phyloP scores from a whole-genome alignment of 1,140 invertebrate species.

The Leptoteleia sp. region DNA sequence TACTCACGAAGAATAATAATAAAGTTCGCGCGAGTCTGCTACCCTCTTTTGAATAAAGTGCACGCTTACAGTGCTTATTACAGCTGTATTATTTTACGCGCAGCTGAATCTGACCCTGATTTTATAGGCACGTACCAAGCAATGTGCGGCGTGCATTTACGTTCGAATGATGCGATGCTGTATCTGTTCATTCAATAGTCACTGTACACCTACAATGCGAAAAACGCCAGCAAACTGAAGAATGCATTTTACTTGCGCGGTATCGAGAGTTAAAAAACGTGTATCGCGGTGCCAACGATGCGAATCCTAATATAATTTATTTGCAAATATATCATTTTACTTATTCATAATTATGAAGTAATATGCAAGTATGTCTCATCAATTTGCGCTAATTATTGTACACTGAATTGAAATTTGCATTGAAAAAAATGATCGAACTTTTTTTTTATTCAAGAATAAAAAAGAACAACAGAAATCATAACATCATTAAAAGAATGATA shows the following conservation, averaged over 20 bases:
- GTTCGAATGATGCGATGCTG: conserved; percentile 50
- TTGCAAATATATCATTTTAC: too few relatives aligned
- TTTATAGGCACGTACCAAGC: conserved; percentile 67
- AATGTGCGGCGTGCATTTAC: conserved; percentile 43
- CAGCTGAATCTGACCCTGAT: conserved; percentile 67
- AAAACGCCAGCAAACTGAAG: conserved; percentile 30
- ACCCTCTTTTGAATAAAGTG: conserved; percentile 64
- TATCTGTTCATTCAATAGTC: conserved; percentile 53
- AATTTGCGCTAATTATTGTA: too few relatives aligned
- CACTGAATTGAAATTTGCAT: too few relatives aligned
- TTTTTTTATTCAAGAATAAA: too few relatives aligned
- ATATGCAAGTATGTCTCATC: too few relatives aligned
- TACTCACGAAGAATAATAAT: conserved; percentile 65
- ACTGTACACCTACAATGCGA: conserved; percentile 54
- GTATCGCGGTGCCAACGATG: too few relatives aligned
- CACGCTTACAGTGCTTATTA: conserved; percentile 65
- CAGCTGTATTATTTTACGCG: conserved; percentile 65
- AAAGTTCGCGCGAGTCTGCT: conserved; percentile 63
- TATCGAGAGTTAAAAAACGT: conserved; percentile 25
- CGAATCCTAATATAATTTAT: too few relatives aligned
- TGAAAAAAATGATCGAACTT: too few relatives aligned
- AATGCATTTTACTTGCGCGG: conserved; percentile 6
- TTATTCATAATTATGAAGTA: too few relatives aligned
- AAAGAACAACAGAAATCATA: too few relatives aligned
- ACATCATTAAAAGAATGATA: too few relatives aligned